Evolutionary conservation across 2,113 vertebrate species (phyloP).

Genomic region (Chelonoidis abingdonii): DNA sequence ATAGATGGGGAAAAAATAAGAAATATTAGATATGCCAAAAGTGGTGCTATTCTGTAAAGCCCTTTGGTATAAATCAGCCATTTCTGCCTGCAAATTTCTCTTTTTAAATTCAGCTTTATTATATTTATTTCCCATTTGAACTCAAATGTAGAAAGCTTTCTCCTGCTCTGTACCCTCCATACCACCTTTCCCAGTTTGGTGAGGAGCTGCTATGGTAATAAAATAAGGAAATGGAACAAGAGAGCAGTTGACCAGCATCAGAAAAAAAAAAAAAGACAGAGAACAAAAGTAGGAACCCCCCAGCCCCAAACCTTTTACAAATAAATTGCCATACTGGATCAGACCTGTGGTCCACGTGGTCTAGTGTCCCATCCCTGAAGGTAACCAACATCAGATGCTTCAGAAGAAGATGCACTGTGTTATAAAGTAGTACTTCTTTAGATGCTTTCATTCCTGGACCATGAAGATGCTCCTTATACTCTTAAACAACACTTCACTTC

Average conservation of each 20-base stretch:
- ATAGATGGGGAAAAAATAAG: not conserved
- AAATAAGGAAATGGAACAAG: not conserved
- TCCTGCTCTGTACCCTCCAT: not conserved
- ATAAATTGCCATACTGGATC: fast-evolving
- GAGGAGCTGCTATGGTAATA: not conserved
- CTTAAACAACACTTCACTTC: not conserved
- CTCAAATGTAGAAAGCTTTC: not conserved
- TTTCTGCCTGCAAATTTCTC: not conserved
- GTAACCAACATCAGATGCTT: fast-evolving
- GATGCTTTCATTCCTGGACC: not conserved
- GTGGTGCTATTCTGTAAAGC: not conserved
- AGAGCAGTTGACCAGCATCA: not conserved
- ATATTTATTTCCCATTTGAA: not conserved
- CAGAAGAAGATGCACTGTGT: not conserved
- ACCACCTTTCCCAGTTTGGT: not conserved
- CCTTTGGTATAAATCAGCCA: not conserved
- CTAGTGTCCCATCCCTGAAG: not conserved
- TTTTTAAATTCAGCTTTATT: slow-evolving; percentile 17
- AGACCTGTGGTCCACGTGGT: not conserved
- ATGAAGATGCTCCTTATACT: not conserved
- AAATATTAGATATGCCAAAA: not conserved
- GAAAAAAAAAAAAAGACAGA: not conserved
- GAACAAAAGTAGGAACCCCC: not conserved
- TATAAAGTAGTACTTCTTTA: not conserved
- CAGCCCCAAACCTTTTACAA: not conserved